phyloP scores from a whole-genome alignment of 2,888 invertebrate genomes.

The Cerceris ruficornis region DNA sequence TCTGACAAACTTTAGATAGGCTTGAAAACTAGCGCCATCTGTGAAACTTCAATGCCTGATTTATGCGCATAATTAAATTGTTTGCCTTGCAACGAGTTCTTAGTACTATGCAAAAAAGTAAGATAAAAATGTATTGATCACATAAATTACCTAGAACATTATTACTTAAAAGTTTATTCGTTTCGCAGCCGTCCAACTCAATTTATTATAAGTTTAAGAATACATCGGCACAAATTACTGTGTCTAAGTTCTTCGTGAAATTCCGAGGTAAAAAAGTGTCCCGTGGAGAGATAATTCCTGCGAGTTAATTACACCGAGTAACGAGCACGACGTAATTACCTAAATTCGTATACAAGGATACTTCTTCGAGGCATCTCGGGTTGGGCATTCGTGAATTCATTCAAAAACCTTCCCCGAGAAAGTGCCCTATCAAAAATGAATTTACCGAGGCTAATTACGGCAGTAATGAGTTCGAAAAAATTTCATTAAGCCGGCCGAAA shows the following conservation, averaged over 20 bases:
- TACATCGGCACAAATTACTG: background rate
- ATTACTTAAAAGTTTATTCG: no score
- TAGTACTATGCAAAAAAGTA: no score
- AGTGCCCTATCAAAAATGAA: constrained; percentile 1
- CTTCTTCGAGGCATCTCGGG: background rate
- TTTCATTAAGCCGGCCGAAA: background rate
- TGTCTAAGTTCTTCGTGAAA: background rate
- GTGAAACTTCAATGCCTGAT: no score
- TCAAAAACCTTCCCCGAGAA: background rate
- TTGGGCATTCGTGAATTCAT: background rate
- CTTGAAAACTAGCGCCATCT: no score
- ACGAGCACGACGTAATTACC: background rate
- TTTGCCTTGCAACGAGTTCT: no score
- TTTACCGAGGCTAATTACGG: background rate
- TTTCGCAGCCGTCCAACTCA: no score
- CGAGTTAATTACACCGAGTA: background rate
- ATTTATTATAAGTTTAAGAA: background rate
- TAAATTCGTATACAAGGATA: background rate
- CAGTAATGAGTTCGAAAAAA: constrained; percentile 2
- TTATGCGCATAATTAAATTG: no score
- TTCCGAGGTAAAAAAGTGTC: background rate
- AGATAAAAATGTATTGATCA: no score
- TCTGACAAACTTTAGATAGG: no score
- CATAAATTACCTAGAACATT: no score
- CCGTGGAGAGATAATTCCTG: background rate